Evolutionary conservation across 2,113 vertebrate genomes (phyloP).

Genomic region (Xiphophorus couchianus): DNA sequence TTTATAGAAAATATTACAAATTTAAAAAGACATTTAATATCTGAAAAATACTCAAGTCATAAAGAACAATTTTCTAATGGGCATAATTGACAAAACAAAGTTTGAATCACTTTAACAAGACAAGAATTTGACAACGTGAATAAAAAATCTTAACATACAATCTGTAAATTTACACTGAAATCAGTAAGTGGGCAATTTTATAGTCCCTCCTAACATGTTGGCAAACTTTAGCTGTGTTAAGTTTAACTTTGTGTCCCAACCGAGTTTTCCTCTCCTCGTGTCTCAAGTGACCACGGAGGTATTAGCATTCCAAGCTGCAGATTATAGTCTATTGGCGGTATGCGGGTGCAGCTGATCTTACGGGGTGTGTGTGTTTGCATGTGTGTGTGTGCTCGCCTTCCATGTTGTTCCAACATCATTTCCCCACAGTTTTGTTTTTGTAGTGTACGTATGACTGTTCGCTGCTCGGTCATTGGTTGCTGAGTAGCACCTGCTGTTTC

Average conservation of each 20-base stretch:
- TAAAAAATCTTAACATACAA: neutral
- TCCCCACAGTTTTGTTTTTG: constrained; percentile 54
- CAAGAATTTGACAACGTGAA: neutral
- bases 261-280: constrained; percentile 9
- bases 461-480: constrained; percentile 34
- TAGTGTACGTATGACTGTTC: constrained; percentile 9
- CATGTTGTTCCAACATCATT: constrained; percentile 47
- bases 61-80: neutral
- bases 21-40: neutral
- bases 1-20: too few species aligned
- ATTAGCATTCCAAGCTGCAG: constrained; percentile 59
- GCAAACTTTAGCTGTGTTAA: constrained; percentile 7
- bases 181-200: neutral
- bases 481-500: constrained; percentile 66
- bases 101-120: neutral
- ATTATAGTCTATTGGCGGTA: constrained; percentile 46
- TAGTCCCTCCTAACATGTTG: neutral
- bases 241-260: constrained; percentile 7
- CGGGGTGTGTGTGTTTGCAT: neutral
- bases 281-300: constrained; percentile 59
- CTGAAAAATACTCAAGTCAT: neutral
- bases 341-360: constrained; percentile 57
- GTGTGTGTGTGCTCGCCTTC: constrained; percentile 5
- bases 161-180: neutral
- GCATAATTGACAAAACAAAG: neutral